phyloP scores from a whole-genome alignment of 2,797 vertebrate genomes.

The Acanthiza pusilla region DNA sequence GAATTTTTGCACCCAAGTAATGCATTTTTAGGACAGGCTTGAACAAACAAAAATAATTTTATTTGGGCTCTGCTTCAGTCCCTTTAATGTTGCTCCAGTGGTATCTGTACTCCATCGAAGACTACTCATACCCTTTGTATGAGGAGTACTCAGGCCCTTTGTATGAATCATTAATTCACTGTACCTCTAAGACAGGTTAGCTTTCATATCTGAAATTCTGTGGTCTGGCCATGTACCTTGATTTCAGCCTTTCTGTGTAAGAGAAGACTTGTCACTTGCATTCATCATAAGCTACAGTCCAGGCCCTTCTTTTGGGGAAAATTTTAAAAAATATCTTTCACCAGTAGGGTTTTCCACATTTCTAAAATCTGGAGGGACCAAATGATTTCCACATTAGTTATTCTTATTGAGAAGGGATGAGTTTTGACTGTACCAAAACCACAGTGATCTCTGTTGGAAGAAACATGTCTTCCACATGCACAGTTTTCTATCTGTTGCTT shows the following conservation, averaged over 20 bases:
- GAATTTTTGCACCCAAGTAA: not conserved
- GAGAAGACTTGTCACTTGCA: not conserved
- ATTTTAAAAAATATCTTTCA: not conserved
- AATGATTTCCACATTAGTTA: not conserved
- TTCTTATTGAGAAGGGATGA: not conserved
- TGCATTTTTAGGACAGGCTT: not conserved
- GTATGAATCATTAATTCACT: not conserved
- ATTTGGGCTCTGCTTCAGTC: not conserved
- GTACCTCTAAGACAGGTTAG: not conserved
- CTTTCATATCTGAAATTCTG: not conserved
- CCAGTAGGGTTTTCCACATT: not conserved
- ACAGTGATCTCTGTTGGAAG: not conserved
- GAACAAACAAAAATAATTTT: not conserved
- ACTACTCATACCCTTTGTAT: not conserved
- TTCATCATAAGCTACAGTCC: not conserved
- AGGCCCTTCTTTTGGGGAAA: rapidly evolving
- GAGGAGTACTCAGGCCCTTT: not conserved
- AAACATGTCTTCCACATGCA: rapidly evolving
- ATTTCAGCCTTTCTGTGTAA: not conserved
- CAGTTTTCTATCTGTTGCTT: not conserved
- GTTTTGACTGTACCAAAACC: not conserved
- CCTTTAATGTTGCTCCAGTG: not conserved
- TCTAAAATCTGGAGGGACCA: not conserved
- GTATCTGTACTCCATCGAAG: not conserved
- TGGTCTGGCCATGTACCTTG: not conserved